A percentile compares a stretch with the other conserved stretches of the same genome.
These are phyloP conservation scores for Zalophus californianus DNA, from an alignment of 2,797 vertebrate species.

Conservation along the genomic window DNA sequence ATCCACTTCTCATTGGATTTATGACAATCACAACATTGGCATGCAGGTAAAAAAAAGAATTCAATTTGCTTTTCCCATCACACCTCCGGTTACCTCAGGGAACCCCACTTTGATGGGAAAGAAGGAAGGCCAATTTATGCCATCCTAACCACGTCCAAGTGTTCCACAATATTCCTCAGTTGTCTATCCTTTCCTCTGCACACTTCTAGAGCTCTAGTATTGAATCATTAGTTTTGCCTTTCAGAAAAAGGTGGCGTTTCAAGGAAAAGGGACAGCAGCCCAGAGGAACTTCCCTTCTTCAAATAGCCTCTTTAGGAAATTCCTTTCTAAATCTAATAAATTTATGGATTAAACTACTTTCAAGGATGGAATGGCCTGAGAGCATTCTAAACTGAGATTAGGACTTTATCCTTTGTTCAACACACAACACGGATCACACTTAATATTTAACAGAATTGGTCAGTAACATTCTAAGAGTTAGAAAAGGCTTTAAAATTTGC, in stretches of 20 bases:
- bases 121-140: neutral
- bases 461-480: neutral
- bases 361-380: neutral
- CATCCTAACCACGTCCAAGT: neutral
- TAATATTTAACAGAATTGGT: conserved; percentile 46
- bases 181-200: neutral
- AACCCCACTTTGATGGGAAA: conserved; percentile 29
- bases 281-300: neutral
- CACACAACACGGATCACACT: neutral
- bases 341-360: conserved; percentile 30
- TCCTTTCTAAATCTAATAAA: neutral
- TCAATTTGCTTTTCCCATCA: conserved; percentile 70
- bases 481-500: conserved; percentile 32
- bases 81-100: conserved; percentile 73
- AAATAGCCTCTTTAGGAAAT: neutral
- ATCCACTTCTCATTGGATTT: conserved; percentile 71
- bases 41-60: conserved; percentile 70
- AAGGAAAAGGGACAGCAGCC: neutral
- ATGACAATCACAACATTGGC: conserved; percentile 72
- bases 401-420: neutral
- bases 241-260: neutral
- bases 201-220: neutral
- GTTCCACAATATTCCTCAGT: neutral
- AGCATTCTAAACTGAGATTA: neutral
- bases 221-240: neutral